Base-by-base conservation (phyloP, 2,113 vertebrate genomes). In the Centropus unirufus region DNA sequence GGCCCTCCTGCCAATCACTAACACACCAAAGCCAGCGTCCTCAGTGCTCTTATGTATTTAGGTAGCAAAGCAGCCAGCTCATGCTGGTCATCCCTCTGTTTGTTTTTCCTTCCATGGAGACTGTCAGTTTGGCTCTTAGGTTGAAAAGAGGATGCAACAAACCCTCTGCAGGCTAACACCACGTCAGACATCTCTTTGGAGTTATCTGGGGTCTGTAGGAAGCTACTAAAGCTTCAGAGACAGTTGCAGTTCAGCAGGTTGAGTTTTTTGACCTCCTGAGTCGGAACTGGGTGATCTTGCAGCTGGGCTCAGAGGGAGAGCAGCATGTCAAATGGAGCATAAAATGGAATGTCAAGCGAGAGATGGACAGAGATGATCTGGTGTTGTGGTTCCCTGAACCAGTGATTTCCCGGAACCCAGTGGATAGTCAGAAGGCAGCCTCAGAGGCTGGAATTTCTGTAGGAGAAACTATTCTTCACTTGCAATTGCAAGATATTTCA, bases 31-130 rank as follows among this genome's bases (percentile, higher is more conserved):
- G 8, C 5, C 47, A 27, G 55, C 27, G 27, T 58, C 46, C 55
- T 69, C 6, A 1, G 30, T 2, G 8, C n/a, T 83, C 49, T 11
- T 12, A 8, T 0, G 0, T 3, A 15, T 39, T 13, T 64, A 42
- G 30, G 47, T 30, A 67, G 55, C 46, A 66, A 39, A 88, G 36
- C 34, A 40, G 57, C 49, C 49, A 46, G 39, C 15, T 23, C 22
- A 5, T 21, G 32, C 36, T 57, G 55, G 64, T 7, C 29, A 26
- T 29, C 7, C 9, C 30, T 51, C 39, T 51, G 9, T 2, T 29
- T 11, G 39, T 47, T 10, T 36, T 30, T 70, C 21, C 42, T 5
- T 36, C 19, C 17, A 4, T 24, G 14, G 29, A 24, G 68, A 27
- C 21, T 2, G 2, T 34, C 23, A 30, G 5, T 46, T 29, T 63